Evolutionary conservation across 2,888 invertebrate species (phyloP).

Genomic region (Drosophila neutralis): DNA sequence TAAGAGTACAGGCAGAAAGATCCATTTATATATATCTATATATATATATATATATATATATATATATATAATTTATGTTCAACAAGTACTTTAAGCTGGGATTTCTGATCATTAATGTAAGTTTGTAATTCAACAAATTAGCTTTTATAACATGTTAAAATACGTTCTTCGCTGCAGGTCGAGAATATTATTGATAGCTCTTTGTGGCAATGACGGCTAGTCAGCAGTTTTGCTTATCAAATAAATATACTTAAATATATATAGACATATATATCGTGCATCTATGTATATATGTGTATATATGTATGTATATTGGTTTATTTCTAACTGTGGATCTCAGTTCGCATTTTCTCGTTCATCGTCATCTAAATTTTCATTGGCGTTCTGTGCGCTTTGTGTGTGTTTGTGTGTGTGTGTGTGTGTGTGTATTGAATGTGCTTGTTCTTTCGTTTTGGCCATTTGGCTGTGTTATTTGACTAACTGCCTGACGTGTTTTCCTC

Average conservation of each 20-base stretch:
- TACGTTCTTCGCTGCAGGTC: neutral
- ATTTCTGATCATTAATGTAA: neutral
- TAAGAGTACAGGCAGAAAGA: neutral
- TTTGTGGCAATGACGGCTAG: neutral
- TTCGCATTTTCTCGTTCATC: constrained; percentile 46
- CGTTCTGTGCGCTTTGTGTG: constrained; percentile 33
- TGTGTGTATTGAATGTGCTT: constrained; percentile 12
- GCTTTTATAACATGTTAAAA: neutral
- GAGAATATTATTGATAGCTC: neutral
- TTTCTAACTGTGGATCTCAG: constrained; percentile 21
- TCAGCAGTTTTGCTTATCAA: neutral
- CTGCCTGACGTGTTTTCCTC: constrained; percentile 82
- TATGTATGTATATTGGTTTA: neutral
- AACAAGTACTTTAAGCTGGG: fast-evolving
- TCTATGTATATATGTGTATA: neutral
- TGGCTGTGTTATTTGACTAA: constrained; percentile 77
- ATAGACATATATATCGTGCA: neutral
- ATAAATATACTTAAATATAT: neutral
- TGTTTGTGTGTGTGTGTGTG: constrained; percentile 18
- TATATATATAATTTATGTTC: neutral
- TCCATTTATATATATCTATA: neutral
- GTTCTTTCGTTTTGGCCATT: constrained; percentile 52
- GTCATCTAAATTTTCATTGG: constrained; percentile 69
- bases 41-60: neutral
- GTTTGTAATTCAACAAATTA: neutral